phyloP scores from a whole-genome alignment of 2,888 invertebrate genomes.

The Plagodis pulveraria region DNA sequence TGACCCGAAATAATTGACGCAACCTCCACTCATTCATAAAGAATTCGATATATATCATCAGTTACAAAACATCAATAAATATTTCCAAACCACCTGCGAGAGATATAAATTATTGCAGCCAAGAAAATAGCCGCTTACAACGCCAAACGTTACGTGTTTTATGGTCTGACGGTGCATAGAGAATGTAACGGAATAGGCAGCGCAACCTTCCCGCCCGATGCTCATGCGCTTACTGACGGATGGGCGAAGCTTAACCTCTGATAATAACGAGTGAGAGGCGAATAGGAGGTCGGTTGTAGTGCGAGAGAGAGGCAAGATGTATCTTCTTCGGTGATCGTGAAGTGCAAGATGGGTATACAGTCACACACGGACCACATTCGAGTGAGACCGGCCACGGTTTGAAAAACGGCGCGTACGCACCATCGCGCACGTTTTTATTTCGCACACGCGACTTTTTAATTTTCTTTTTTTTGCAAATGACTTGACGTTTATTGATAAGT shows the following conservation, averaged over 20 bases:
- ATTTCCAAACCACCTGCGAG: conserved; percentile 60
- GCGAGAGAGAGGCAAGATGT: conserved; percentile 66
- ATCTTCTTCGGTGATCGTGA: conserved; percentile 84
- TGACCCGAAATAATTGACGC: conserved; percentile 50
- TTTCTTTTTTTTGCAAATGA: conserved; percentile 41
- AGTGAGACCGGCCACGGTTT: conserved; percentile 76
- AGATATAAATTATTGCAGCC: conserved; percentile 65
- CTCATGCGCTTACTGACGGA: conserved; percentile 80
- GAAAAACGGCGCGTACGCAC: conserved; percentile 78
- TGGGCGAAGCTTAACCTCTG: conserved; percentile 82
- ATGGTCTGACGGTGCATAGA: conserved; percentile 63
- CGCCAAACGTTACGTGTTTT: conserved; percentile 71
- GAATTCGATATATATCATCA: conserved; percentile 41
- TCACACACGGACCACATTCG: conserved; percentile 83
- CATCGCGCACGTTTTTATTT: conserved; percentile 51
- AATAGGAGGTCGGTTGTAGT: conserved; percentile 43
- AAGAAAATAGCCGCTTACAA: conserved; percentile 62
- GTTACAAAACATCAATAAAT: conserved; percentile 46
- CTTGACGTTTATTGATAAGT: conserved; percentile 41
- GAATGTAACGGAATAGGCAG: conserved; percentile 72
- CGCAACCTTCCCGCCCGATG: conserved; percentile 75
- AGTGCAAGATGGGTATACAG: conserved; percentile 83
- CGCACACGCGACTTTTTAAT: conserved; percentile 23
- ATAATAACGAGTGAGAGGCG: conserved; percentile 78
- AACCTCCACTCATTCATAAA: conserved; percentile 40